Conservation (phyloP, 1,140 invertebrate genomes). For the Ephestia elutella region DNA sequence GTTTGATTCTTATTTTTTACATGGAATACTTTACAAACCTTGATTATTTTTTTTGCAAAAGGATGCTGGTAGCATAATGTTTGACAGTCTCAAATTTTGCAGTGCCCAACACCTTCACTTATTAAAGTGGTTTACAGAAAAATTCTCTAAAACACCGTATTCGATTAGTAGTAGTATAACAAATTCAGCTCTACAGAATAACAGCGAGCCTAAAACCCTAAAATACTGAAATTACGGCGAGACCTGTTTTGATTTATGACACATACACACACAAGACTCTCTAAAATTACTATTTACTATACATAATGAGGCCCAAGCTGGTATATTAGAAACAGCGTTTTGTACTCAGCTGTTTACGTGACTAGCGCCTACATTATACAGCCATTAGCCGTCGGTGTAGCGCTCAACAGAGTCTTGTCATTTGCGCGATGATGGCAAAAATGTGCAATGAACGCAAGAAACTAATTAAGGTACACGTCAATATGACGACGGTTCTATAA, state of each 20-base stretch:
- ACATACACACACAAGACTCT: background rate
- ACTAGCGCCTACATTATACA: constrained; percentile 38
- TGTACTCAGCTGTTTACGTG: constrained; percentile 38
- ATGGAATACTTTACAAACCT: too few species aligned
- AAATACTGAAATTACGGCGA: too few species aligned
- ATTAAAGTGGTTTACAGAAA: too few species aligned
- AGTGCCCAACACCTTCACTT: too few species aligned
- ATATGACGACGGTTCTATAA: background rate
- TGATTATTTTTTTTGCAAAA: too few species aligned
- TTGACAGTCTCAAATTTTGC: too few species aligned
- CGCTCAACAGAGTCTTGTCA: constrained; percentile 6
- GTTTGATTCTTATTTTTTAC: too few species aligned
- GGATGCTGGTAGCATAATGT: too few species aligned
- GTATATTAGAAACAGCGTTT: constrained; percentile 28
- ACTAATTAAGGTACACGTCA: background rate
- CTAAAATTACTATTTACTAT: background rate
- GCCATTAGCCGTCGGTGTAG: constrained; percentile 26
- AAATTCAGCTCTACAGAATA: too few species aligned
- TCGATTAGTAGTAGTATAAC: too few species aligned
- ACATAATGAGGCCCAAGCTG: constrained; percentile 7
- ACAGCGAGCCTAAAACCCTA: too few species aligned
- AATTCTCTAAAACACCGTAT: too few species aligned
- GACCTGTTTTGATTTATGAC: background rate
- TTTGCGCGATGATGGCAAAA: constrained; percentile 12
- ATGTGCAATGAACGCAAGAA: constrained; percentile 7